Base-by-base conservation (phyloP, 2,113 vertebrate genomes). In the Okapia johnstoni region DNA sequence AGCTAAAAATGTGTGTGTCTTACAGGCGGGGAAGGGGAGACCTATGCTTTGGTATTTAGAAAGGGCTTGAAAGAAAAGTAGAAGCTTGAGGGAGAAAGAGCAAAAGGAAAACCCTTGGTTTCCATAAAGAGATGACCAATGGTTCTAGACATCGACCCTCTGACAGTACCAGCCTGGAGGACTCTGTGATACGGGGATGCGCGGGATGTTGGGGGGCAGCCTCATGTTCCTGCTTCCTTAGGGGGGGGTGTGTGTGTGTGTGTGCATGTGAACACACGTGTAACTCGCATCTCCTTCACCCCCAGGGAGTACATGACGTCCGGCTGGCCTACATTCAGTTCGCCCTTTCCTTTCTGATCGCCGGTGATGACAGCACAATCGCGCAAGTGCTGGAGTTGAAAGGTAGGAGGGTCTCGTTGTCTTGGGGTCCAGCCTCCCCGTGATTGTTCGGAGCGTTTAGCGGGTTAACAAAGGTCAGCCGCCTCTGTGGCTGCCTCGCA, bases 281-380 rank as follows among this genome's bases (percentile, higher is more conserved):
- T 97, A 89, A 97, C 77, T 19, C 3, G 1, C 4, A 26, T 97
- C 89, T 96, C 46, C 30, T 85, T 95, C 86, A 5, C 81, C 88
- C 88, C 80, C 95, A 99, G 99, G 99, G 99, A 2, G 98, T 96
- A 95, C 93, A 98, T 14, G 99, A 99, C 43, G 99, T 99, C n/a
- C 99, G 99, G 54, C 99, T 99, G 99, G 99, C 99, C 70, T 99
- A 99, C 33, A 98, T 99, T 97, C 99, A 99, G 98, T 99, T 99
- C 96, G 99, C 99, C 11, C 97, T 99, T 50, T 99, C 99, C 58
- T 99, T 99, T 93, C 96, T 99, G 91, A 99, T 99, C 57, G 99
- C 99, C 26, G 99, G 99, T 26, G 99, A 99, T 88, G 99, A 98
- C 91, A 96, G 98, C 48, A 98, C 99, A 23, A 97, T 99, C 30